These are phyloP conservation scores for Ginglymostoma cirratum DNA, from an alignment of 2,113 vertebrate species.

Conservation along the genomic window DNA sequence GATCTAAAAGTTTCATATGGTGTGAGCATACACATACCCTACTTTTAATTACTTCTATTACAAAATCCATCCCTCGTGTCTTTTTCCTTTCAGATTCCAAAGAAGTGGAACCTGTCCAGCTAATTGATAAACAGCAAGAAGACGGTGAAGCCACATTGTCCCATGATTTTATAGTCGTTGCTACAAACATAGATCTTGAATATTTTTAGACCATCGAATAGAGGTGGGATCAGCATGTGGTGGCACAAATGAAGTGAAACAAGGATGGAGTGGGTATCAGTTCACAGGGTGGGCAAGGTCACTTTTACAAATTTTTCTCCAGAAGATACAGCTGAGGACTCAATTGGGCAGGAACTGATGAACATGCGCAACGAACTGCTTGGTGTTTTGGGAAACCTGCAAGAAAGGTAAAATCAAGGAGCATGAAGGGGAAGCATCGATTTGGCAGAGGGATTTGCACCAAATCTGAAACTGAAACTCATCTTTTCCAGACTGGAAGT, in stretches of 20 bases:
- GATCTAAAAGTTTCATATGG: background rate
- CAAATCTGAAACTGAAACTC: background rate
- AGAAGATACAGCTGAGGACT: background rate
- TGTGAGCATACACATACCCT: background rate
- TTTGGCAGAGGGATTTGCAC: background rate
- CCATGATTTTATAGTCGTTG: background rate
- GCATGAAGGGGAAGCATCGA: background rate
- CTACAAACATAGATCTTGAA: background rate
- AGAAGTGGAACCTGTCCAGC: background rate
- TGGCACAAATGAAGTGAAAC: background rate
- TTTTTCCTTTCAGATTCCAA: background rate
- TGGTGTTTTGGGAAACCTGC: background rate
- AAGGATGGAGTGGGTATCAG: background rate
- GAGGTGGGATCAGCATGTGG: background rate
- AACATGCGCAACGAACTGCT: background rate
- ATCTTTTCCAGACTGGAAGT: background rate
- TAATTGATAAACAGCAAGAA: background rate
- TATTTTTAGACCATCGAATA: background rate
- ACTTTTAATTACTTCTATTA: background rate
- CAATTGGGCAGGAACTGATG: no score
- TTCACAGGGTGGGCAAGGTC: background rate
- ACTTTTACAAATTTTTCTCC: background rate
- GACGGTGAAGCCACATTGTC: background rate
- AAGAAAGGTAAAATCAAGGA: background rate
- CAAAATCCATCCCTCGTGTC: background rate